Evolutionary conservation across 2,888 invertebrate genomes (phyloP).

Genomic region (Mesopsocus fuscifrons): DNA sequence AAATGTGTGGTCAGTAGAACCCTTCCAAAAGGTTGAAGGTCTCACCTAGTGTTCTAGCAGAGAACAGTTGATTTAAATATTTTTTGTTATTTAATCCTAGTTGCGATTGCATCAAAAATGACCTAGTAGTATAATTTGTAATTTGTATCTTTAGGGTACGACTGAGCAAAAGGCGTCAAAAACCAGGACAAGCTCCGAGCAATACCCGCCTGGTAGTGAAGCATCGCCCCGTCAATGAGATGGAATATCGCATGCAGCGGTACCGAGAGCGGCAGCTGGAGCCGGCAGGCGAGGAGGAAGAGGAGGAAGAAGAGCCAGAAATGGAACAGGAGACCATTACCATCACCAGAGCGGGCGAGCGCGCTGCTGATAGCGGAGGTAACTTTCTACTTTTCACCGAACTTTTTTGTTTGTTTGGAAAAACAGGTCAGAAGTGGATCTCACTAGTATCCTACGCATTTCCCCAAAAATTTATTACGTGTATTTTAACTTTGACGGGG

Average conservation of each 20-base stretch:
- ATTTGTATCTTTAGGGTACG: slow-evolving; percentile 43
- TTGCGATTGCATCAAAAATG: neutral
- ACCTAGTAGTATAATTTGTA: neutral
- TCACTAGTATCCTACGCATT: too few relatives aligned
- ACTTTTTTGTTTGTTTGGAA: too few relatives aligned
- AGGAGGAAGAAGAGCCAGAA: slow-evolving; percentile 28
- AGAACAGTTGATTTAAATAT: too few relatives aligned
- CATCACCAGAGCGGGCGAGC: slow-evolving; percentile 12
- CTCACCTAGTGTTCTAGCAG: too few relatives aligned
- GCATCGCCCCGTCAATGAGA: slow-evolving; percentile 67
- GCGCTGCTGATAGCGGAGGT: slow-evolving; percentile 12
- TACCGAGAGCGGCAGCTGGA: slow-evolving; percentile 76
- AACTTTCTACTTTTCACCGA: too few relatives aligned
- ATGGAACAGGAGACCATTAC: slow-evolving; percentile 18
- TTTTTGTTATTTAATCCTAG: slow-evolving; percentile 5
- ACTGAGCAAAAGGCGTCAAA: slow-evolving; percentile 77
- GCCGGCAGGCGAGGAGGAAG: slow-evolving; percentile 52
- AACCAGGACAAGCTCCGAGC: slow-evolving; percentile 42
- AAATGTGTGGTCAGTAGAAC: too few relatives aligned
- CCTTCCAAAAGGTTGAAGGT: too few relatives aligned
- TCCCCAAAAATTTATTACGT: too few relatives aligned
- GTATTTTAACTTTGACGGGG: too few relatives aligned
- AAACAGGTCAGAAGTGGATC: too few relatives aligned
- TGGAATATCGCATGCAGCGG: slow-evolving; percentile 72
- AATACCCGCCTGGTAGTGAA: slow-evolving; percentile 75